Evolutionary conservation across 1,140 invertebrate genomes (phyloP).

Genomic region (Maniola jurtina): DNA sequence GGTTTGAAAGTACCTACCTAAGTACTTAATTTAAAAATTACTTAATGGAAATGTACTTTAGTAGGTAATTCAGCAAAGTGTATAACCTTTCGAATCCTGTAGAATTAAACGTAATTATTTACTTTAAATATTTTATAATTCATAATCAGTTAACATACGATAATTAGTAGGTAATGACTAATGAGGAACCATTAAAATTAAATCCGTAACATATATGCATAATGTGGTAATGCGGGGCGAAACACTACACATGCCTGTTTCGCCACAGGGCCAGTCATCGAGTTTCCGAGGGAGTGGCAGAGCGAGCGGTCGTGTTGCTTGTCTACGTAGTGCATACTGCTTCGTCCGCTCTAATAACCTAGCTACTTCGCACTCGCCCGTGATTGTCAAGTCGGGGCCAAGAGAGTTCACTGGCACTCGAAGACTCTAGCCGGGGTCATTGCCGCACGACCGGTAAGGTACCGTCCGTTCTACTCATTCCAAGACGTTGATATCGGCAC

Average conservation of each 20-base stretch:
- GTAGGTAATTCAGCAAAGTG: too few species aligned
- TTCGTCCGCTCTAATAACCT: constrained; percentile 46
- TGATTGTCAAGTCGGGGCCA: constrained; percentile 43
- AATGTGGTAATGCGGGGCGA: constrained; percentile 14
- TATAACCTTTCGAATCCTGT: too few species aligned
- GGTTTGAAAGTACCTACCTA: too few species aligned
- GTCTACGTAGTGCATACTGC: constrained; percentile 18
- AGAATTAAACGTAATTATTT: too few species aligned
- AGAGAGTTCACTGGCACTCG: constrained; percentile 53
- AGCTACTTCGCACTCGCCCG: constrained; percentile 40
- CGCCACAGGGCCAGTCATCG: constrained; percentile 42
- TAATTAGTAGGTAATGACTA: too few species aligned
- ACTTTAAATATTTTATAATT: too few species aligned
- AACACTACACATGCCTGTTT: constrained; percentile 17
- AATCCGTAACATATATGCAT: background rate
- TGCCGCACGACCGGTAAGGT: constrained; percentile 48
- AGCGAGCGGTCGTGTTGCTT: constrained; percentile 50
- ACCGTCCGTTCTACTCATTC: constrained; percentile 21
- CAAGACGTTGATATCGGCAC: constrained; percentile 3
- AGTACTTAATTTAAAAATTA: too few species aligned
- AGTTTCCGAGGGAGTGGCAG: constrained; percentile 52
- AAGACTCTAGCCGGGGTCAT: constrained; percentile 45
- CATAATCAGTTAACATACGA: too few species aligned
- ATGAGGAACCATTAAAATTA: background rate
- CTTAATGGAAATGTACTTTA: too few species aligned